Percentiles rank a stretch among this genome's conserved stretches.
Evolutionary conservation across 2,797 vertebrate genomes (phyloP).

Genomic region (Ceyx erithaca): DNA sequence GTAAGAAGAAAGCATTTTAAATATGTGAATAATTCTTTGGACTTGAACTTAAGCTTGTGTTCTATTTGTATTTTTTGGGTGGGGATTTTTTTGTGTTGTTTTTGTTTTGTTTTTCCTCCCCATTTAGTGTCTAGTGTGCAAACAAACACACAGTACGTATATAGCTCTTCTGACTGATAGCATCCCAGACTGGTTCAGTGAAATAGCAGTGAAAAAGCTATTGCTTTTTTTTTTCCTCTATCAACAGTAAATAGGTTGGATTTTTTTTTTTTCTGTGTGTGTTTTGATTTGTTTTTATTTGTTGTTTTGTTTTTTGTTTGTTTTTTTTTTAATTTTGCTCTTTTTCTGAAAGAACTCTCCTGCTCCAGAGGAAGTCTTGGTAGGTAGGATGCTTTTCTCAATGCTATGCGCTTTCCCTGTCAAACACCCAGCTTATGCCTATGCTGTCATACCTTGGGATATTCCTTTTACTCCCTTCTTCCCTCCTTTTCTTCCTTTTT

Average conservation of each 20-base stretch:
- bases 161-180: background rate
- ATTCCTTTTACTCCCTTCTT: background rate
- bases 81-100: background rate
- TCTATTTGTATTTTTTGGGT: background rate
- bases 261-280: too few relatives aligned
- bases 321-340: background rate
- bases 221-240: background rate
- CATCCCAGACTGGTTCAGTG: background rate
- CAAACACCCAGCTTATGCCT: background rate
- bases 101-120: background rate
- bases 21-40: background rate
- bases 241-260: background rate
- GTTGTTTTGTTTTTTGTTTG: background rate
- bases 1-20: background rate
- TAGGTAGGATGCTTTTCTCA: slow-evolving; percentile 2
- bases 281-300: too few relatives aligned
- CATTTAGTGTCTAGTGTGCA: background rate
- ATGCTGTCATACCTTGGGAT: fast-evolving
- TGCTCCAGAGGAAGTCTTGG: background rate
- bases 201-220: background rate
- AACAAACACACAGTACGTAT: background rate
- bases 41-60: background rate
- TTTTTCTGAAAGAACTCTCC: background rate
- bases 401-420: fast-evolving
- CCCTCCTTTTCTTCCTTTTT: background rate